Base-by-base conservation (phyloP, 2,113 vertebrate species). In the Oryctolagus cuniculus region DNA sequence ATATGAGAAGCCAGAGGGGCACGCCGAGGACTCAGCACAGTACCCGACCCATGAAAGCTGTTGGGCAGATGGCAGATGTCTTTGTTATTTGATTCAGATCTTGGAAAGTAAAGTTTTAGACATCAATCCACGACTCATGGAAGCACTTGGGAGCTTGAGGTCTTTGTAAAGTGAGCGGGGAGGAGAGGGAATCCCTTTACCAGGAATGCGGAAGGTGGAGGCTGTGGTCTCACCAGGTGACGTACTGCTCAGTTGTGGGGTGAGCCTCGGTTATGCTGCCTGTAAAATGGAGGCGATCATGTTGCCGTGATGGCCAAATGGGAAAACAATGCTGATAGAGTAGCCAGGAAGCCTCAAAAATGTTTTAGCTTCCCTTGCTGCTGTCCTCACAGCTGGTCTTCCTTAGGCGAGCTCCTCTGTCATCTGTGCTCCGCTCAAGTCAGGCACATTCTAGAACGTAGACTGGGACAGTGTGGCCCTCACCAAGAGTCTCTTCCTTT, bases 61-160 rank as follows among this genome's bases (percentile, higher is more conserved):
- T 27, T 72, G 27, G 27, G 38, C 9, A 36, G 69, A 80, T 1
- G 16, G 31, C 8, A 22, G 31, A 38, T 74, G 22, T 66, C 77
- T 25, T 75, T 64, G 2, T 34, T 53, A 34, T 11, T 44, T 58
- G 74, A 66, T 63, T 86, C 66, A 93, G 88, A 51, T 79, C 91
- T 89, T 87, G 34, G 79, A 66, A 95, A 96, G 74, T 91, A 34
- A 79, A 72, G 61, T 89, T 64, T 31, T 89, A 89, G 70, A 11
- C 49, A 34, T 72, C 21, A 12, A 75, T n/a, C 49, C 73, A 1
- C 78, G 83, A 82, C n/a, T 95, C 85, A 66, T 58, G 55, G 75
- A 73, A 84, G 74, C 51, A 16, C 67, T 90, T 90, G 82, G 22
- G 73, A 94, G 53, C 24, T 64, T 61, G 51, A 86, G 44, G 19